Evolutionary conservation across 2,888 invertebrate genomes (phyloP).

Genomic region (Clusia tigrina): DNA sequence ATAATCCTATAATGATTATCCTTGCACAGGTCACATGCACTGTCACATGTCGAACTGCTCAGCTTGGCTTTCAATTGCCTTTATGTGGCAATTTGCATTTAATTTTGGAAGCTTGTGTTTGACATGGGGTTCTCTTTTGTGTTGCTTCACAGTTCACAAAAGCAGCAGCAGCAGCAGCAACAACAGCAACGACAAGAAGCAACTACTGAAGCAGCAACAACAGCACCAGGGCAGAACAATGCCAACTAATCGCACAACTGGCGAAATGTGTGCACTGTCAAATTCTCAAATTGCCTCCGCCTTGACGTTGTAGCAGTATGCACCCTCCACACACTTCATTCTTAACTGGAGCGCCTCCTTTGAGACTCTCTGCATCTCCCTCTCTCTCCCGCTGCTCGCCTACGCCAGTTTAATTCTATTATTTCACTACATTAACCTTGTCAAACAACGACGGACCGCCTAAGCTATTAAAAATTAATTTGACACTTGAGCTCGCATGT

Average conservation of each 20-base stretch:
- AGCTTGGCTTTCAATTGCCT: not conserved
- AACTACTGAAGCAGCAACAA: no score
- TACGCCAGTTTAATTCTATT: conserved; percentile 61
- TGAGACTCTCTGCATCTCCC: not conserved
- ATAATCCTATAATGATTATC: conserved; percentile 21
- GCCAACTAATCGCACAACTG: conserved; percentile 3
- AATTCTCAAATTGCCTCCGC: not conserved
- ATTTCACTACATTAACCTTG: conserved; percentile 50
- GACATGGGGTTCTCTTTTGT: not conserved
- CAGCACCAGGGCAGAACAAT: not conserved
- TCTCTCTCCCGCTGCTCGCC: conserved; percentile 38
- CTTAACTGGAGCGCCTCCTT: no score
- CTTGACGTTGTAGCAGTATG: not conserved
- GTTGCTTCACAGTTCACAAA: not conserved
- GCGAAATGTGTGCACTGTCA: conserved; percentile 1
- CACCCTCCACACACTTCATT: no score
- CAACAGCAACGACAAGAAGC: not conserved
- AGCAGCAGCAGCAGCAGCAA: not conserved
- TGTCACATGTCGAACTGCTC: conserved; percentile 33
- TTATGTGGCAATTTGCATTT: conserved; percentile 31
- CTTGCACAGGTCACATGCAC: conserved; percentile 6
- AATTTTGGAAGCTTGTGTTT: conserved; percentile 29
- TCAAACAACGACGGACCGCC: conserved; percentile 9
- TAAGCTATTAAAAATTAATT: conserved; percentile 54
- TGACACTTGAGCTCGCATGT: conserved; percentile 55